Evolutionary conservation across 2,113 vertebrate species (phyloP), one percentile per base, ranked within the genome.

Genomic region (Dicaeum eximium): DNA sequence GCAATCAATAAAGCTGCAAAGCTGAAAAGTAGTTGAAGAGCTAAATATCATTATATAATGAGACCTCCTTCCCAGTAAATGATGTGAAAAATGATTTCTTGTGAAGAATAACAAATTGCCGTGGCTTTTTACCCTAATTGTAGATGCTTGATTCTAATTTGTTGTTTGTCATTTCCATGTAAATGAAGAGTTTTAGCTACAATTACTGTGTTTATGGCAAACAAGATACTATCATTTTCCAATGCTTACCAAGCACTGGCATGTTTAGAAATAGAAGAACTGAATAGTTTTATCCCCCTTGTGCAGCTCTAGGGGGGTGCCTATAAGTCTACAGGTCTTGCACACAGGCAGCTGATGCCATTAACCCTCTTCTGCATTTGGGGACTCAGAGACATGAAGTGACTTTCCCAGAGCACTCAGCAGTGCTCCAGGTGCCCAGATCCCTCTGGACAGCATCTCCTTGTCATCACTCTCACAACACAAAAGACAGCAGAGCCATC

Each of bases 161-260:
- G 92, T 93, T 94, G 74, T 93, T 93, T 96, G 94, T 81, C 85
- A 94, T 95, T 94, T 94, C 85, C 88, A 67, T 94, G 92, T 90
- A 92, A 96, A 96, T 93, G 92, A 95, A 95, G 87, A 94, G 94
- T 70, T 96, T 90, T 80, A 93, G 82, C 80, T 95, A 67, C 88
- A 96, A 94, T 96, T 96, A 92, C 75, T 0, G 0, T 69, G 57
- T 94, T 95, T 92, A 86, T 60, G 40, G 82, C 86, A 96, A 92
- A 74, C 62, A 80, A 58, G 92, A 90, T 31, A 44, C 56, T 79
- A 86, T 86, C 82, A 61, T 92, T 93, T 92, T 74, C 72, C 67
- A 80, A 30, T 70, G 75, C 31, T 51, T 56, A 54, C 1, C 0
- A 71, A 80, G 51, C 30, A 8, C 64, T 2, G 13, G 24, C 85